phyloP scores from a whole-genome alignment of 2,113 vertebrate species.

The Nyctereutes procyonoides region DNA sequence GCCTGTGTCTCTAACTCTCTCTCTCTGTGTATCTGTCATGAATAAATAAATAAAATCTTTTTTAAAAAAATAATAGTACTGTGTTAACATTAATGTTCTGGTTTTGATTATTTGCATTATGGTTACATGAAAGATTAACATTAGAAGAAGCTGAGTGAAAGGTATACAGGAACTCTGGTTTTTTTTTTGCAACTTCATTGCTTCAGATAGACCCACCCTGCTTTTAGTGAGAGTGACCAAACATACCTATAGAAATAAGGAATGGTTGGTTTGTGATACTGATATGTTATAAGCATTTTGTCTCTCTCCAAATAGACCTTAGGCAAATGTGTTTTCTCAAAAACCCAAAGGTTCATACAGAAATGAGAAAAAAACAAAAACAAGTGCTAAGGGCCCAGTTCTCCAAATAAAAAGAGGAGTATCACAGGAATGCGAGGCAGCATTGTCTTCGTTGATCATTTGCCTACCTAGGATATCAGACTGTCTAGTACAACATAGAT shows the following conservation, averaged over 20 bases:
- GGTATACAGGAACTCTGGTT: background rate
- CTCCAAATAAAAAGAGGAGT: slow-evolving; percentile 7
- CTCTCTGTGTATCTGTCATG: too few species aligned
- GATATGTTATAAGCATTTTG: background rate
- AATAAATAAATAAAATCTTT: too few species aligned
- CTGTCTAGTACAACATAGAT: background rate
- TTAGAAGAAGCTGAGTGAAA: background rate
- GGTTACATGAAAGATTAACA: background rate
- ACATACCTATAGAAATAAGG: background rate
- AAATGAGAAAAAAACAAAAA: background rate
- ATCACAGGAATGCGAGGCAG: background rate
- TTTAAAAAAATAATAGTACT: background rate
- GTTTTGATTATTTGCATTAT: background rate
- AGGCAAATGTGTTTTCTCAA: background rate
- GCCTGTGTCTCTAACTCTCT: too few species aligned
- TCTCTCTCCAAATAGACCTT: background rate
- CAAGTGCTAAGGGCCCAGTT: background rate
- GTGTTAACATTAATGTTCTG: background rate
- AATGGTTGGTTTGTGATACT: background rate
- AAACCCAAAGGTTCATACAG: background rate
- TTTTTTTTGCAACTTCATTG: background rate
- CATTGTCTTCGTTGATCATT: background rate
- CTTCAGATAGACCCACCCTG: background rate
- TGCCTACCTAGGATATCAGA: background rate
- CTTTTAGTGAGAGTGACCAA: background rate